A percentile compares a stretch with the other conserved stretches of the same genome.
These are phyloP conservation scores for Eueides isabella DNA, from an alignment of 1,140 invertebrate genomes.

Conservation along the genomic window DNA sequence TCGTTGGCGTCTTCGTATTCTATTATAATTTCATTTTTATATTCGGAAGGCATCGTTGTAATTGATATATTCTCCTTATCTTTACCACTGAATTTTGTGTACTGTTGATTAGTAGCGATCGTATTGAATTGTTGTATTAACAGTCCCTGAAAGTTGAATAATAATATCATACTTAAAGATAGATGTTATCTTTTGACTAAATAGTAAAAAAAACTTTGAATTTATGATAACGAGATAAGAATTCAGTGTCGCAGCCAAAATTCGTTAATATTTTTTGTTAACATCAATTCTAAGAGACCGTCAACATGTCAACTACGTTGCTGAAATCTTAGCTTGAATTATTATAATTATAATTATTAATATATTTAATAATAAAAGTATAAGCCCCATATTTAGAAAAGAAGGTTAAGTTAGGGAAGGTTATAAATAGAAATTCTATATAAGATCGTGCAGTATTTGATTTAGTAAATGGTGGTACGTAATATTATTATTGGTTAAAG, in stretches of 20 bases:
- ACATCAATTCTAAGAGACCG: neutral
- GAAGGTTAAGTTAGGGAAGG: conserved; percentile 10
- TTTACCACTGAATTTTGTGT: conserved; percentile 62
- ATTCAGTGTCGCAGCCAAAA: conserved; percentile 20
- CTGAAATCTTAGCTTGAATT: conserved; percentile 1
- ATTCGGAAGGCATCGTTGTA: conserved; percentile 56
- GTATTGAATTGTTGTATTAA: conserved; percentile 76
- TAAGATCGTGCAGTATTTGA: conserved; percentile 22
- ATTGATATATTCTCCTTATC: conserved; percentile 64
- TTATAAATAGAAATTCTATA: neutral
- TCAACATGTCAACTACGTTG: neutral
- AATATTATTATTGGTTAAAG: conserved; percentile 27
- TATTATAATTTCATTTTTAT: conserved; percentile 67
- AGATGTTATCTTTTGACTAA: conserved; percentile 18
- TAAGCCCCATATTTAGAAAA: conserved; percentile 6
- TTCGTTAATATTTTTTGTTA: neutral
- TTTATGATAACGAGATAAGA: conserved; percentile 2
- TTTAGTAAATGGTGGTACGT: conserved; percentile 25
- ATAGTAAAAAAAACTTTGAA: neutral
- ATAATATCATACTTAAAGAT: conserved; percentile 33
- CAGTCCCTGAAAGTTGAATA: conserved; percentile 69
- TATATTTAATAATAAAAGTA: conserved; percentile 2
- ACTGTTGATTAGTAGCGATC: conserved; percentile 74
- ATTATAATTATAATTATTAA: neutral
- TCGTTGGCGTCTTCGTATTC: conserved; percentile 71